phyloP scores from a whole-genome alignment of 2,888 invertebrate species.

The Lamellibrachia satsuma region DNA sequence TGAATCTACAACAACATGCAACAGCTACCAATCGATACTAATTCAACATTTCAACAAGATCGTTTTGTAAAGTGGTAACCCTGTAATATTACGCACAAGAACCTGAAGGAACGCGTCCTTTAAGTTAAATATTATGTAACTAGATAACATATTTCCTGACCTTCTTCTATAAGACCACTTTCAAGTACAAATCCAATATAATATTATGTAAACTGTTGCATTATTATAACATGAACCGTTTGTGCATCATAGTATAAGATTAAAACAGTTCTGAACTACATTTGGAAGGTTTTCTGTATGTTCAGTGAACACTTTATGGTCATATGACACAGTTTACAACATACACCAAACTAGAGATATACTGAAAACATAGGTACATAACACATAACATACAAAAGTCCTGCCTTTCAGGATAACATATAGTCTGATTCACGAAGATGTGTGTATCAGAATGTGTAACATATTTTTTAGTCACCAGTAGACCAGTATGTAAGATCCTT shows the following conservation, averaged over 20 bases:
- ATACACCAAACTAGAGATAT: too few species aligned
- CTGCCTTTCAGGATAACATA: neutral
- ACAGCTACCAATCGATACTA: too few species aligned
- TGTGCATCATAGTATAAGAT: neutral
- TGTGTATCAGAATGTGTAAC: too few species aligned
- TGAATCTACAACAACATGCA: too few species aligned
- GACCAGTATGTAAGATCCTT: too few species aligned
- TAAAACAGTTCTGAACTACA: too few species aligned
- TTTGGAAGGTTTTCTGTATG: too few species aligned
- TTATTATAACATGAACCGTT: neutral
- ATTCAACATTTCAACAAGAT: too few species aligned
- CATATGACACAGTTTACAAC: neutral
- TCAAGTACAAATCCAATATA: neutral
- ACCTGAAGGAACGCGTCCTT: neutral
- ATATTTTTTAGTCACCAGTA: too few species aligned
- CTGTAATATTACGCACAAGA: neutral
- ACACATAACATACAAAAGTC: neutral
- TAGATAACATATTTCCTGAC: neutral
- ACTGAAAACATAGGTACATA: neutral
- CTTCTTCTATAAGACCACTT: neutral
- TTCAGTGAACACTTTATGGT: too few species aligned
- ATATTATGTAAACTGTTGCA: neutral
- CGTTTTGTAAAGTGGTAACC: too few species aligned
- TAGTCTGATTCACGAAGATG: neutral
- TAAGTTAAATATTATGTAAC: neutral